These are phyloP conservation scores for Morus bassanus DNA, from an alignment of 2,797 vertebrate species.

Conservation along the genomic window DNA sequence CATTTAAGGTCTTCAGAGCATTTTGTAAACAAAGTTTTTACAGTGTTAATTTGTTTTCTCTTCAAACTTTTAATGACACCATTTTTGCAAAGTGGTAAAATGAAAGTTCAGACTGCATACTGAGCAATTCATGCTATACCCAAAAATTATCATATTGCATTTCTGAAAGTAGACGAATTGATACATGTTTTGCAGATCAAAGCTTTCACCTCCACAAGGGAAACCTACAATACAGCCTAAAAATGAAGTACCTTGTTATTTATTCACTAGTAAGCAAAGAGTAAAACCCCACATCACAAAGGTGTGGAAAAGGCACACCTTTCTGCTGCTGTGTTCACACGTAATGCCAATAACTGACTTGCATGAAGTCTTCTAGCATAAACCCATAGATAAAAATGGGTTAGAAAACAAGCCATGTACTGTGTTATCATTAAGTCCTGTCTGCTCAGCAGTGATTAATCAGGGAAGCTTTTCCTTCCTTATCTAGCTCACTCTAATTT, in stretches of 20 bases:
- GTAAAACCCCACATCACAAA: neutral
- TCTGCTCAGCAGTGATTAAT: neutral
- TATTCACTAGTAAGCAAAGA: neutral
- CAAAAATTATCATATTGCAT: neutral
- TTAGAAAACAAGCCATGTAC: neutral
- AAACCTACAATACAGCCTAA: neutral
- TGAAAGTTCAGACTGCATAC: neutral
- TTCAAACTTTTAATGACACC: neutral
- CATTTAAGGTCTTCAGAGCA: neutral
- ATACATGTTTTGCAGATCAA: conserved; percentile 15
- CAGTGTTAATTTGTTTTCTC: neutral
- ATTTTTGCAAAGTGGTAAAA: neutral
- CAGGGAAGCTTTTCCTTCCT: neutral
- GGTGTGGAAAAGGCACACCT: neutral
- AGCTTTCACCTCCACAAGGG: neutral
- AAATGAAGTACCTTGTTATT: neutral
- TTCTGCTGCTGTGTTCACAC: neutral
- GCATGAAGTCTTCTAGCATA: neutral
- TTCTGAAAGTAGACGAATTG: conserved; percentile 20
- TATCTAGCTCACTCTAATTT: neutral
- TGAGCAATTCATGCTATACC: neutral
- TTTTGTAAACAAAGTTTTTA: neutral
- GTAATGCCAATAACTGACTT: neutral
- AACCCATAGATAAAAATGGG: neutral
- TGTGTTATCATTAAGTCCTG: neutral